Base-by-base conservation (phyloP, 1,140 invertebrate species). In the Atta cephalotes region DNA sequence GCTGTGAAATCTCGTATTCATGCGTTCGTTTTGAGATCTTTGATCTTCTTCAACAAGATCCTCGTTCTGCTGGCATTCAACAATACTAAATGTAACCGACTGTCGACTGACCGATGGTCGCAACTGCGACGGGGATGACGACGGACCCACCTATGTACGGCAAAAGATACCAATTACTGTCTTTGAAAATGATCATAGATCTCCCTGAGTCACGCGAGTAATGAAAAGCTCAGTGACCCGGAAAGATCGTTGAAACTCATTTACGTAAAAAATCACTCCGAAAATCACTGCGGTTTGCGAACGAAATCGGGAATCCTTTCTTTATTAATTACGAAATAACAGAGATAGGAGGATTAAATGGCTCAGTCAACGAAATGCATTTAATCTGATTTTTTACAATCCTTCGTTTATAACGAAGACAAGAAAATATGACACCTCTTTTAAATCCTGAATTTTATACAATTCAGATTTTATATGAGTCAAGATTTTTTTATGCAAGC, bases 51-150 rank as follows among this genome's bases (percentile, higher is more conserved):
- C 94, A 14, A 93, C 77, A 79, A 91, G 95, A 25, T 91, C 91
- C 91, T 96, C 95, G 72, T 85, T 79, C 16, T 9, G n/a, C 28
- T 62, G 56, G 3, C 39, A 49, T 56, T 95, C 94, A 31, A 95
- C 95, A 45, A 96, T 95, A 0, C 96, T 96, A 95, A 97, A 97
- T 9, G 96, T 97, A 51, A 97, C 97, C 14, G 97, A 97, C n/a
- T 97, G 94, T 65, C 97, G 95, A 91, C 97, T 97, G 35, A 96
- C 94, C 9, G 97, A 97, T 9, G 96, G 96, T 92, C 97, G 96
- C 2, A 96, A 96, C 2, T 97, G 97, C 0, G 95, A 92, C 2
- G 96, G 96, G 3, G 97, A 97, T 0, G 95, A 92, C 14, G 96
- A 92, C 14, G 96, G 96, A 89, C 96, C 96, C 58, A 95, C 94